phyloP scores from a whole-genome alignment of 53 echinoderm and acorn worm species.

The Pentamera pediparva region DNA sequence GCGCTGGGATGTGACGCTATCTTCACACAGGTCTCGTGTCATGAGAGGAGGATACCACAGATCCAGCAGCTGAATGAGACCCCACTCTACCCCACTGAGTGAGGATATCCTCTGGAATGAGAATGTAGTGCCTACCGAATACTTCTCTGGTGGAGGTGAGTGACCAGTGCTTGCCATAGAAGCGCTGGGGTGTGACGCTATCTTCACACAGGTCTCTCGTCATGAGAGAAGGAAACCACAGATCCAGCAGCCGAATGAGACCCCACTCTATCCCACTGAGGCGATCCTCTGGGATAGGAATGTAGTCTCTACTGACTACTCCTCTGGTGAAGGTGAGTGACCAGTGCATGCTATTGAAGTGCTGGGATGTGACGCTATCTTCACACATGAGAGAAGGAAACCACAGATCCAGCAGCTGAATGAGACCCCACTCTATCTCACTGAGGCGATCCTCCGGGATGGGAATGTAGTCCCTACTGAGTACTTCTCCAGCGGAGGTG shows the following conservation, averaged over 20 bases:
- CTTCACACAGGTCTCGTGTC: slow-evolving; percentile 62
- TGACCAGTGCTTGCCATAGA: too few relatives aligned
- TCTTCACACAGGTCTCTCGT: slow-evolving; percentile 82
- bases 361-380: slow-evolving; percentile 61
- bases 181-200: too few relatives aligned
- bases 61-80: slow-evolving; percentile 88
- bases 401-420: slow-evolving; percentile 90
- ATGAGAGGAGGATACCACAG: slow-evolving; percentile 86
- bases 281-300: slow-evolving; percentile 93
- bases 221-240: slow-evolving; percentile 90
- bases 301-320: slow-evolving; percentile 89
- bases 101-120: slow-evolving; percentile 94
- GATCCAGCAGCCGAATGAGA: slow-evolving; percentile 85
- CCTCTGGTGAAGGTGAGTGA: slow-evolving; percentile 97
- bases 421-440: slow-evolving; percentile 89
- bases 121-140: slow-evolving; percentile 90
- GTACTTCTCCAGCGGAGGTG: slow-evolving; percentile 96
- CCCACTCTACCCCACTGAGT: slow-evolving; percentile 84
- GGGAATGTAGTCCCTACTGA: slow-evolving; percentile 93
- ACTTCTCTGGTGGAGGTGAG: slow-evolving; percentile 95
- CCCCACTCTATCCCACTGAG: slow-evolving; percentile 85
- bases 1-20: too few relatives aligned
- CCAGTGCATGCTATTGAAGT: too few relatives aligned
- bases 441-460: slow-evolving; percentile 84
- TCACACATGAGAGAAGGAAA: slow-evolving; percentile 84